Evolutionary conservation across 2,888 invertebrate species (phyloP).

Genomic region (Rugalucina vietnamica): DNA sequence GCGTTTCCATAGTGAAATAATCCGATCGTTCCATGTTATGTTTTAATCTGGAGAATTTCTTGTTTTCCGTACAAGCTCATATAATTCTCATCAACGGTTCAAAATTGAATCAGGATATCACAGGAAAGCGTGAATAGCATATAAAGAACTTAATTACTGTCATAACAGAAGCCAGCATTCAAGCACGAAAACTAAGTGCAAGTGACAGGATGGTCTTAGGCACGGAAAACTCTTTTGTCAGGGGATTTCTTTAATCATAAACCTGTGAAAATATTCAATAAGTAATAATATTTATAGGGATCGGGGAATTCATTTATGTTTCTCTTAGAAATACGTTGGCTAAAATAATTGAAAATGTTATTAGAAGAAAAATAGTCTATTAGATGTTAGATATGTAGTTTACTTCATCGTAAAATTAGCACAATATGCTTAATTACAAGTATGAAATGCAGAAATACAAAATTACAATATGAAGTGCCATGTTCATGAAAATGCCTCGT

Average conservation of each 20-base stretch:
- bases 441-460: too few species aligned
- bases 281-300: too few species aligned
- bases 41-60: background rate
- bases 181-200: background rate
- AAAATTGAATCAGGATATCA: background rate
- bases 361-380: too few species aligned
- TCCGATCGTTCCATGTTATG: background rate
- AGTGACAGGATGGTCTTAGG: slow-evolving; percentile 1
- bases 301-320: too few species aligned
- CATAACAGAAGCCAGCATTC: background rate
- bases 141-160: slow-evolving; percentile 1
- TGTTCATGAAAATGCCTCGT: too few species aligned
- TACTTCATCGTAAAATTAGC: too few species aligned
- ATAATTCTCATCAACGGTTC: background rate
- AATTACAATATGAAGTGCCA: too few species aligned
- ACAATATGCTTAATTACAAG: too few species aligned
- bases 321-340: too few species aligned
- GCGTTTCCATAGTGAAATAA: background rate
- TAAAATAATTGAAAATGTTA: too few species aligned
- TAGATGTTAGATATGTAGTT: too few species aligned
- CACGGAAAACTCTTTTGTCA: background rate
- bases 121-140: background rate
- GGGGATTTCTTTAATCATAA: background rate
- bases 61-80: background rate
- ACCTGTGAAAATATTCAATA: background rate